A percentile compares a stretch with the other conserved stretches of the same genome.
Evolutionary conservation across 2,113 vertebrate genomes (phyloP).

Genomic region (Megaleporinus macrocephalus): DNA sequence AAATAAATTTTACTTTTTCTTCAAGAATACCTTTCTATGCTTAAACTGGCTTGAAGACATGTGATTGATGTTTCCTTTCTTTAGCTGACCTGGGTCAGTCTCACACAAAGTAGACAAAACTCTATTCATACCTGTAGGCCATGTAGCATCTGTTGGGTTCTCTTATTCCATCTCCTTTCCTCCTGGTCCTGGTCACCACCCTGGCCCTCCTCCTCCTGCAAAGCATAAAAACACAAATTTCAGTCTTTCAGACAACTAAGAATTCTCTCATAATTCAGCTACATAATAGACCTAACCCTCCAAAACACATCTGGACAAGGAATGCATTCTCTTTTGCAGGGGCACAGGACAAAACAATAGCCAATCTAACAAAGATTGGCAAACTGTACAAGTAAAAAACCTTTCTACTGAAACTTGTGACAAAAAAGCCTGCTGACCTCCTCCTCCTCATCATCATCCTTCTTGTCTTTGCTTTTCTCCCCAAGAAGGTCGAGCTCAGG

Average conservation of each 20-base stretch:
- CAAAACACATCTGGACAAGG: neutral
- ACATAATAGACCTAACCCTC: neutral
- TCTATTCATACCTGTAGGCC: constrained; percentile 88
- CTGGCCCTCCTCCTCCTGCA: constrained; percentile 92
- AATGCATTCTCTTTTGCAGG: neutral
- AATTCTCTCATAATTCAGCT: too few relatives aligned
- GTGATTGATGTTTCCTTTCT: too few relatives aligned
- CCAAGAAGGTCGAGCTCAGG: constrained; percentile 91
- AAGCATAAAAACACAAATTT: neutral
- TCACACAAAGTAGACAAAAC: neutral
- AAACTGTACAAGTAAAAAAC: neutral
- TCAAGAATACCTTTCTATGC: neutral
- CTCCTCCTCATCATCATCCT: constrained; percentile 93
- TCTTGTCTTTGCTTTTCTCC: constrained; percentile 88
- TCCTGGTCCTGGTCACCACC: constrained; percentile 97
- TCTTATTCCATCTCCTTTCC: constrained; percentile 98
- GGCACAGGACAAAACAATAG: neutral
- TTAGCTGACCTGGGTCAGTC: neutral
- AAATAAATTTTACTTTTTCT: neutral
- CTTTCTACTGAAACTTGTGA: neutral
- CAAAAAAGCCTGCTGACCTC: constrained; percentile 69
- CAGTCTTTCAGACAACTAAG: neutral
- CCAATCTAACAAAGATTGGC: neutral
- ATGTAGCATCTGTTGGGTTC: constrained; percentile 98
- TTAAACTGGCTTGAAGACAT: neutral